Conservation (phyloP, 2,113 vertebrate genomes). For the Alces alces region DNA sequence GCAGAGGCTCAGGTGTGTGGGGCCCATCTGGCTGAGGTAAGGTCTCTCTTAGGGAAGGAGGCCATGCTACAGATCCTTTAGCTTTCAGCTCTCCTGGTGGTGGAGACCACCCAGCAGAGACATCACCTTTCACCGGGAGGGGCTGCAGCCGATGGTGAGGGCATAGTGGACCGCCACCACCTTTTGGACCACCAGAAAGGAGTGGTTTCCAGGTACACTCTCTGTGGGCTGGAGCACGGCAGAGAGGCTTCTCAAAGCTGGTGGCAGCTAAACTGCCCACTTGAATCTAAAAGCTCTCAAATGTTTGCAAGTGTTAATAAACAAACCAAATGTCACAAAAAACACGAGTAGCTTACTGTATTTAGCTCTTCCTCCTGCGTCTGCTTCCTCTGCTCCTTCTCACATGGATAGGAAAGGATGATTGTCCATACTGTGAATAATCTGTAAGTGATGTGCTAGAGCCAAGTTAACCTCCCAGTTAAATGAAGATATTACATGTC, state of each 20-base stretch:
- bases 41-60: not conserved
- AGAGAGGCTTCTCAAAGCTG: not conserved
- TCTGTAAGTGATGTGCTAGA: not conserved
- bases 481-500: not conserved
- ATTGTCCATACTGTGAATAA: not conserved
- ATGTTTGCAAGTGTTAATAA: not conserved
- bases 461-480: not conserved
- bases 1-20: not conserved
- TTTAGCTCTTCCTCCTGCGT: not conserved
- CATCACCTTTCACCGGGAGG: not conserved
- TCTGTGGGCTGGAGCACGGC: not conserved
- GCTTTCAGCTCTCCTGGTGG: not conserved
- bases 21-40: not conserved
- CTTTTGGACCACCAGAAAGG: not conserved
- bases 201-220: not conserved
- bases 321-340: not conserved
- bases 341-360: not conserved
- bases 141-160: not conserved
- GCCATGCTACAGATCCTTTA: not conserved
- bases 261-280: not conserved
- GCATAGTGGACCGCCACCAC: not conserved
- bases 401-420: not conserved
- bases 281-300: not conserved
- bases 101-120: not conserved
- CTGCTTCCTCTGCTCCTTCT: not conserved